A percentile compares a stretch with the other conserved stretches of the same genome.
Evolutionary conservation across 2,113 vertebrate genomes (phyloP).

Genomic region (Cricetomys ansorgei): DNA sequence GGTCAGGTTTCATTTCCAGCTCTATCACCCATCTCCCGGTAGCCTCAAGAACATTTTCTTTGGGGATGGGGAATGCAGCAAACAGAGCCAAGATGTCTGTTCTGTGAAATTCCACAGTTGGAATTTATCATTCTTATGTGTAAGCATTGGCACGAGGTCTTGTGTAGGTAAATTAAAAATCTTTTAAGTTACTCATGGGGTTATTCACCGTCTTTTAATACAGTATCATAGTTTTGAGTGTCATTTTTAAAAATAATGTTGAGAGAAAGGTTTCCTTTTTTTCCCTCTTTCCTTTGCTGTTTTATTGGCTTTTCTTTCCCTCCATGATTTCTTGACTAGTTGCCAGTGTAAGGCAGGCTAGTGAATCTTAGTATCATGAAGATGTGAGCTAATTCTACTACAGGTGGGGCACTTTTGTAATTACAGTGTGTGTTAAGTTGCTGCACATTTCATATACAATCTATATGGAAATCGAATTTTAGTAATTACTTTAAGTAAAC

Average conservation of each 20-base stretch:
- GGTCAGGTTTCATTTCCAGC: slow-evolving; percentile 83
- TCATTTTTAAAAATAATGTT: neutral
- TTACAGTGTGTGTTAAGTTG: neutral
- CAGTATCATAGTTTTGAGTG: slow-evolving; percentile 19
- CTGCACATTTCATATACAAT: neutral
- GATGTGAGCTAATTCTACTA: slow-evolving; percentile 59
- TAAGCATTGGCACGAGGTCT: slow-evolving; percentile 52
- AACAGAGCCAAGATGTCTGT: slow-evolving; percentile 37
- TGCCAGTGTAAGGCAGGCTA: slow-evolving; percentile 49
- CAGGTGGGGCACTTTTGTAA: slow-evolving; percentile 59
- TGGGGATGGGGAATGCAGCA: slow-evolving; percentile 29
- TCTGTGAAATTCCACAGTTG: neutral
- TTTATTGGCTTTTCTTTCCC: slow-evolving; percentile 18
- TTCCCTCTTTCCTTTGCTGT: neutral
- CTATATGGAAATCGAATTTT: neutral
- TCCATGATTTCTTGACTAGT: slow-evolving; percentile 58
- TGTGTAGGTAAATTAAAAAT: slow-evolving; percentile 52
- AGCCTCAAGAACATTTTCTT: slow-evolving; percentile 49
- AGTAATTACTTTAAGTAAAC: neutral
- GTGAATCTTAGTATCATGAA: slow-evolving; percentile 50
- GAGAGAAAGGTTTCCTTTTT: slow-evolving; percentile 9
- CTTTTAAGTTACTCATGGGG: slow-evolving; percentile 15
- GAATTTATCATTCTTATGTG: slow-evolving; percentile 30
- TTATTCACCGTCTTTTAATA: neutral
- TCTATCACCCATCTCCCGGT: slow-evolving; percentile 49